Evolutionary conservation across 2,797 vertebrate genomes (phyloP).

Genomic region (Simalia tracyae): DNA sequence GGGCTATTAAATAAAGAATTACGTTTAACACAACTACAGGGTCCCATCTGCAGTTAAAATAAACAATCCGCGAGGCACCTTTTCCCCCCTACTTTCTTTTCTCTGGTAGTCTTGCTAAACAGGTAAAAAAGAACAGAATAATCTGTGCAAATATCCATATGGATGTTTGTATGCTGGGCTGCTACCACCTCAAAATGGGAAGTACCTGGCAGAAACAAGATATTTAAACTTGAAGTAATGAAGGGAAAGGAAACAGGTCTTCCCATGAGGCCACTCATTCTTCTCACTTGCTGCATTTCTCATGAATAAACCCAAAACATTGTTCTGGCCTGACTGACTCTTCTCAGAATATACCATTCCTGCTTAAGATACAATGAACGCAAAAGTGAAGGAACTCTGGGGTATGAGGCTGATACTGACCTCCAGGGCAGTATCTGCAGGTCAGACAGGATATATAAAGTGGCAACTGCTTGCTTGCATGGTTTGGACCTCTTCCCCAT

Average conservation of each 20-base stretch:
- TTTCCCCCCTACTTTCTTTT: background rate
- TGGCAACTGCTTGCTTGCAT: background rate
- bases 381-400: background rate
- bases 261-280: background rate
- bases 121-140: background rate
- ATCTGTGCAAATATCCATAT: background rate
- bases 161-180: background rate
- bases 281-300: background rate
- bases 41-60: conserved; percentile 32
- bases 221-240: background rate
- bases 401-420: background rate
- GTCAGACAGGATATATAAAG: background rate
- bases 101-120: conserved; percentile 11
- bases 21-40: conserved; percentile 22
- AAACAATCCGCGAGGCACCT: conserved; percentile 33
- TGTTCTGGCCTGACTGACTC: background rate
- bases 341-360: background rate
- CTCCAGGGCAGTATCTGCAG: background rate
- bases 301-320: background rate
- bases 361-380: background rate
- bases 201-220: background rate
- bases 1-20: conserved; percentile 9
- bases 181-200: background rate
- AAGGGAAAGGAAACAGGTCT: background rate
- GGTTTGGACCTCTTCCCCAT: background rate